Conservation (phyloP, 2,888 invertebrate genomes). For the Elmis aenea region DNA sequence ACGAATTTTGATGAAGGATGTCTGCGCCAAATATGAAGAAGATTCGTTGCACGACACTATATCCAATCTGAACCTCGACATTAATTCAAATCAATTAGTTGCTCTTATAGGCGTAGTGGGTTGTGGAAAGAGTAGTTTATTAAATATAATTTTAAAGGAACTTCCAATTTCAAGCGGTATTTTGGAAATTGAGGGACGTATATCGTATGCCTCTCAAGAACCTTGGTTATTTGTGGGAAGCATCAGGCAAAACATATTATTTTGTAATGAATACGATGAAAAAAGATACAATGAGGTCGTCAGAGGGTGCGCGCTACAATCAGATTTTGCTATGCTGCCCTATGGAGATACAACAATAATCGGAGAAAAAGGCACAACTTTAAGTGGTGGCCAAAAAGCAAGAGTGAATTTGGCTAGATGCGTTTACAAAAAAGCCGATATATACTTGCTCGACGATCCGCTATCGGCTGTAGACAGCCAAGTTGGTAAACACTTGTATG, state of each 20-base stretch:
- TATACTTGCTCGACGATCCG: constrained; percentile 82
- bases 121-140: constrained; percentile 57
- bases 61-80: constrained; percentile 42
- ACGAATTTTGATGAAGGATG: constrained; percentile 57
- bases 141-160: constrained; percentile 48
- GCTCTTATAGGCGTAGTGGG: constrained; percentile 67
- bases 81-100: constrained; percentile 42
- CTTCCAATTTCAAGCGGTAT: constrained; percentile 45
- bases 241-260: constrained; percentile 73
- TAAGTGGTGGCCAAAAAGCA: no score
- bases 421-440: no score
- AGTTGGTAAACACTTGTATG: constrained; percentile 69
- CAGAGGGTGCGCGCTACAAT: constrained; percentile 58
- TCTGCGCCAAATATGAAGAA: constrained; percentile 64
- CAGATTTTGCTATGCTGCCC: constrained; percentile 70
- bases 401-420: no score
- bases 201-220: constrained; percentile 59
- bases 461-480: constrained; percentile 76
- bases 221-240: constrained; percentile 58
- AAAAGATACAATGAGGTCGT: constrained; percentile 58
- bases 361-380: constrained; percentile 73
- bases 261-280: constrained; percentile 60
- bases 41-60: constrained; percentile 13
- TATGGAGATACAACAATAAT: constrained; percentile 73
- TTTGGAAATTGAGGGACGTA: constrained; percentile 48